Evolutionary conservation across 2,888 invertebrate genomes (phyloP).

Genomic region (Synanthedon formicaeformis): DNA sequence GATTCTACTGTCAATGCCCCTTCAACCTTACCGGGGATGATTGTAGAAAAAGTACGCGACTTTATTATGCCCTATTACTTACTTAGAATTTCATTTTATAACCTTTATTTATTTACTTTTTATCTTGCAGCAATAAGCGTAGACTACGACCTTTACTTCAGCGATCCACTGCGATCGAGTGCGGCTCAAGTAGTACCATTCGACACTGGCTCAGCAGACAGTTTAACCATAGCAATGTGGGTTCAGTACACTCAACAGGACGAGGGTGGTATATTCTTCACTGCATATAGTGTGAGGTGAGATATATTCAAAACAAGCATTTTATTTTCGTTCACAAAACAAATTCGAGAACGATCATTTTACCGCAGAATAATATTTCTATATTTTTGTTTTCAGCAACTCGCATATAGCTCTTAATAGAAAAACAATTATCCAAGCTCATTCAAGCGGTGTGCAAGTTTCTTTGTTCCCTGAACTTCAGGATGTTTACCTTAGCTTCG

Average conservation of each 20-base stretch:
- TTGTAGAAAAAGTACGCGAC: constrained; percentile 88
- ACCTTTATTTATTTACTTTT: constrained; percentile 5
- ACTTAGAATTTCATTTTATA: not conserved
- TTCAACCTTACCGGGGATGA: constrained; percentile 97
- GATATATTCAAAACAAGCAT: not conserved
- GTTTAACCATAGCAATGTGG: constrained; percentile 94
- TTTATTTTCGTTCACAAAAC: not conserved
- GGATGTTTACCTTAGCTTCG: constrained; percentile 90
- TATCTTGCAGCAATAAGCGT: constrained; percentile 88
- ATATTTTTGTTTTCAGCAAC: constrained; percentile 62
- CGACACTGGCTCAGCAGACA: constrained; percentile 79
- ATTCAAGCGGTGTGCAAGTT: constrained; percentile 92
- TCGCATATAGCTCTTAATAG: constrained; percentile 82
- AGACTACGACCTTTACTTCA: constrained; percentile 97
- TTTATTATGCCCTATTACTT: constrained; percentile 1
- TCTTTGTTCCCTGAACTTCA: constrained; percentile 89
- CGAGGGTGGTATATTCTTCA: constrained; percentile 94
- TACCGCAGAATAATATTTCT: no score
- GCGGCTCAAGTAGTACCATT: constrained; percentile 95
- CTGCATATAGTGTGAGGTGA: constrained; percentile 89
- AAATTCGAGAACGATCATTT: not conserved
- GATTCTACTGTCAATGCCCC: constrained; percentile 96
- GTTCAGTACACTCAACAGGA: constrained; percentile 93
- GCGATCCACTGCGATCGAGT: constrained; percentile 89
- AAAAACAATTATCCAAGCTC: constrained; percentile 88